A percentile compares a stretch with the other conserved stretches of the same genome.
Conservation (phyloP, 2,113 vertebrate genomes). For the Aleadryas rufinucha region DNA sequence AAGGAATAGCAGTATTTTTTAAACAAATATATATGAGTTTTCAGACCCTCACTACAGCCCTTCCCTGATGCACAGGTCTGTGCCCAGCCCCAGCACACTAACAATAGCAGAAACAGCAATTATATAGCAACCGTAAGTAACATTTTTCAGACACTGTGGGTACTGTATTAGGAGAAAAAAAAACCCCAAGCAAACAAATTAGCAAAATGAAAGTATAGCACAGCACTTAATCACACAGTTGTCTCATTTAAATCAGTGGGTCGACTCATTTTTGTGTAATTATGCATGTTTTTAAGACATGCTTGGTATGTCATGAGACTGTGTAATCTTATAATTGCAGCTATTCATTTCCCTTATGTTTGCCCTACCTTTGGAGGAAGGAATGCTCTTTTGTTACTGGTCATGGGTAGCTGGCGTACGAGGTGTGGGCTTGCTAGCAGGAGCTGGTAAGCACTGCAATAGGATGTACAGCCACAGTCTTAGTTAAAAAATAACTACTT, state of each 20-base stretch:
- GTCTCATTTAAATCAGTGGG: conserved; percentile 35
- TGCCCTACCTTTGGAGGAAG: not conserved
- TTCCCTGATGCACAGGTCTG: not conserved
- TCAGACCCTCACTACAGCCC: not conserved
- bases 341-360: conserved; percentile 4
- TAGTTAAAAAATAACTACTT: not conserved
- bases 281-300: conserved; percentile 15
- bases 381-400: not conserved
- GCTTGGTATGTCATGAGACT: not conserved
- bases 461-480: not conserved
- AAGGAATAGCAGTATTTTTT: not conserved
- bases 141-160: not conserved
- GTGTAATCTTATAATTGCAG: conserved; percentile 26
- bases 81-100: not conserved
- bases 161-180: not conserved
- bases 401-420: not conserved
- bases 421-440: not conserved
- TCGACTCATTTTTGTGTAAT: not conserved
- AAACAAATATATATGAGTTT: not conserved
- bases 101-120: conserved; percentile 9
- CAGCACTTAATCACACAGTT: not conserved
- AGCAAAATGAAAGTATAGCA: conserved; percentile 6
- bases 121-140: not conserved
- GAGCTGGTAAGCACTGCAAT: not conserved
- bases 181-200: conserved; percentile 7